phyloP scores from a whole-genome alignment of 2,113 vertebrate genomes.

The Gasterosteus aculeatus region DNA sequence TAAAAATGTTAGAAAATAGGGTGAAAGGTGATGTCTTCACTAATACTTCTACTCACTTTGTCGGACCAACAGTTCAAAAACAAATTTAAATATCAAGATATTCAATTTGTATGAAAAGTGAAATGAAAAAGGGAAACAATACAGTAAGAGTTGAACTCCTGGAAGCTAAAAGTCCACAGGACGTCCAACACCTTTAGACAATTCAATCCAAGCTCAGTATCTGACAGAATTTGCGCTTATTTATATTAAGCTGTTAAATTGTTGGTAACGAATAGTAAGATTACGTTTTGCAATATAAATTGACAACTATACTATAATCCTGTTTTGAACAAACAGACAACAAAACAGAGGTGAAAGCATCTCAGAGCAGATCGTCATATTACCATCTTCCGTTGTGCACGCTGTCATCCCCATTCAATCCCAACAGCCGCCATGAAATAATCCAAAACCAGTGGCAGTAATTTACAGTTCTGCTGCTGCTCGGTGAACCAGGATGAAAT shows the following conservation, averaged over 20 bases:
- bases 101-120: too few relatives aligned
- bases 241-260: not conserved
- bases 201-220: conserved; percentile 5
- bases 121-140: not conserved
- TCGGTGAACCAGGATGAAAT: conserved; percentile 39
- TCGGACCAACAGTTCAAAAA: conserved; percentile 1
- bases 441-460: conserved; percentile 50
- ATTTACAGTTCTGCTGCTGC: conserved; percentile 32
- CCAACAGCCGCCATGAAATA: conserved; percentile 47
- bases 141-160: not conserved
- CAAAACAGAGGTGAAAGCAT: conserved; percentile 2
- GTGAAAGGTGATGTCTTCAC: not conserved
- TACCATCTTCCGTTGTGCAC: conserved; percentile 72
- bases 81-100: not conserved
- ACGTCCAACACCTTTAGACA: conserved; percentile 2
- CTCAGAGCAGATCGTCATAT: conserved; percentile 37
- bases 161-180: conserved; percentile 8
- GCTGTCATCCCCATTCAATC: conserved; percentile 47
- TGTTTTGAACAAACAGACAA: not conserved
- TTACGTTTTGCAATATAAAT: not conserved
- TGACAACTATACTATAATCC: not conserved
- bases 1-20: not conserved
- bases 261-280: not conserved
- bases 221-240: not conserved
- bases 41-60: not conserved